Evolutionary conservation across 1,140 invertebrate species (phyloP).

Genomic region (Druon quercuslanigerum): DNA sequence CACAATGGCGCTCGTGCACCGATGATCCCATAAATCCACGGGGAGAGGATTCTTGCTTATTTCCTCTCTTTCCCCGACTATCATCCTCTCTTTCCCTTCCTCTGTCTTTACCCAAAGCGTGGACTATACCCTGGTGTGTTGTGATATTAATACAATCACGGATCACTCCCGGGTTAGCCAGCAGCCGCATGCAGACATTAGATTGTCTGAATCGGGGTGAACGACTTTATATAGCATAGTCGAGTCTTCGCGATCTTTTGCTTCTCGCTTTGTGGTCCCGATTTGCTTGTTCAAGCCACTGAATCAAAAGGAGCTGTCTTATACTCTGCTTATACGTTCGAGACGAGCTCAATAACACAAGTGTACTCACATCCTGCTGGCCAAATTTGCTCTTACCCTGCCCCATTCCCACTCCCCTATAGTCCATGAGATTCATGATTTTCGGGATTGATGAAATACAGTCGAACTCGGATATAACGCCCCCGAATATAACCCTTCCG

Average conservation of each 20-base stretch:
- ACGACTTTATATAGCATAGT: conserved; percentile 75
- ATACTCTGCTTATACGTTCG: conserved; percentile 19
- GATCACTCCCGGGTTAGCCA: conserved; percentile 74
- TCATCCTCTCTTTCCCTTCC: conserved; percentile 51
- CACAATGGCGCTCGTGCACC: conserved; percentile 55
- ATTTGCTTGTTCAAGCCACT: conserved; percentile 50
- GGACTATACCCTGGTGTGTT: conserved; percentile 70
- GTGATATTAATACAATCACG: conserved; percentile 77
- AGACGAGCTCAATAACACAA: conserved; percentile 16
- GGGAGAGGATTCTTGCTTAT: conserved; percentile 48
- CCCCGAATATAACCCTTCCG: too few relatives aligned
- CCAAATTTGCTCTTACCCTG: not conserved
- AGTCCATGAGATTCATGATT: not conserved
- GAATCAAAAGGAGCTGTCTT: conserved; percentile 44
- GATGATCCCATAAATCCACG: conserved; percentile 65
- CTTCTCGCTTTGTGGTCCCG: conserved; percentile 50
- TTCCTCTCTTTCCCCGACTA: conserved; percentile 47
- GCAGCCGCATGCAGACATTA: conserved; percentile 73
- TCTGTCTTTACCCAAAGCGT: conserved; percentile 49
- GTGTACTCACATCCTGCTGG: conserved; percentile 34
- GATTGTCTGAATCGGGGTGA: conserved; percentile 77
- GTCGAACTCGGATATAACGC: too few relatives aligned
- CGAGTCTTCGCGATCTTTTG: conserved; percentile 53
- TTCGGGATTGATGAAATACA: too few relatives aligned
- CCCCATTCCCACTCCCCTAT: too few relatives aligned